A percentile compares a stretch with the other conserved stretches of the same genome.
These are phyloP conservation scores for Parapristionchus giblindavisi DNA, from an alignment of 2,888 invertebrate species.

Conservation along the genomic window DNA sequence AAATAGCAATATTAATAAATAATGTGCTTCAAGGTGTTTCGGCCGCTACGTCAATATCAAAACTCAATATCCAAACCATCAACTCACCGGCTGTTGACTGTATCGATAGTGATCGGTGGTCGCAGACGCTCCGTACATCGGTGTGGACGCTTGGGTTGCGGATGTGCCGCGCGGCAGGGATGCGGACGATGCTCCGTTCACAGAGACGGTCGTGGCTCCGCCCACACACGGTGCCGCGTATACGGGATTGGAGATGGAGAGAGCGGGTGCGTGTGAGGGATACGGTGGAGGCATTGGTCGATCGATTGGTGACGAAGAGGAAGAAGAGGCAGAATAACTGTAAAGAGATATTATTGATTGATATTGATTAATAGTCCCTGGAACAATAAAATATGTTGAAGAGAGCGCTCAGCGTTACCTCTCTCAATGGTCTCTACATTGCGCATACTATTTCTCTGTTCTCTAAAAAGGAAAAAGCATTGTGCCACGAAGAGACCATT, in stretches of 20 bases:
- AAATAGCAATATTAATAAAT: too few species aligned
- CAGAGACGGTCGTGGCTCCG: conserved; percentile 29
- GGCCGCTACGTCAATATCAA: too few species aligned
- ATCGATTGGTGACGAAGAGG: conserved; percentile 54
- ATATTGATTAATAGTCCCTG: background rate
- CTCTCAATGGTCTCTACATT: too few species aligned
- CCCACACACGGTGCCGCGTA: conserved; percentile 39
- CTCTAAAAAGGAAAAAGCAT: too few species aligned
- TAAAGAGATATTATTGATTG: background rate
- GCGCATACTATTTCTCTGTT: too few species aligned
- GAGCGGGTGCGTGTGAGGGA: conserved; percentile 42
- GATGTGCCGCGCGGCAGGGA: conserved; percentile 36
- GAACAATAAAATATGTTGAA: conserved; percentile 1
- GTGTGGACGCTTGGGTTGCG: too few species aligned
- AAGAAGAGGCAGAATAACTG: conserved; percentile 55
- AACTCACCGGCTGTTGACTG: background rate
- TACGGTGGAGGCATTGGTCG: conserved; percentile 36
- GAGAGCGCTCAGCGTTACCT: background rate
- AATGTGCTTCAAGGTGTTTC: too few species aligned
- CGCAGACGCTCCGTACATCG: background rate
- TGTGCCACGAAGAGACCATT: too few species aligned
- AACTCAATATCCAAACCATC: too few species aligned
- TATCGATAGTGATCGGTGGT: background rate
- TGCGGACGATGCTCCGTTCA: conserved; percentile 34
- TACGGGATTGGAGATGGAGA: conserved; percentile 54